These are phyloP conservation scores for Cirrhinus molitorella DNA, from an alignment of 2,797 vertebrate species.

Conservation along the genomic window DNA sequence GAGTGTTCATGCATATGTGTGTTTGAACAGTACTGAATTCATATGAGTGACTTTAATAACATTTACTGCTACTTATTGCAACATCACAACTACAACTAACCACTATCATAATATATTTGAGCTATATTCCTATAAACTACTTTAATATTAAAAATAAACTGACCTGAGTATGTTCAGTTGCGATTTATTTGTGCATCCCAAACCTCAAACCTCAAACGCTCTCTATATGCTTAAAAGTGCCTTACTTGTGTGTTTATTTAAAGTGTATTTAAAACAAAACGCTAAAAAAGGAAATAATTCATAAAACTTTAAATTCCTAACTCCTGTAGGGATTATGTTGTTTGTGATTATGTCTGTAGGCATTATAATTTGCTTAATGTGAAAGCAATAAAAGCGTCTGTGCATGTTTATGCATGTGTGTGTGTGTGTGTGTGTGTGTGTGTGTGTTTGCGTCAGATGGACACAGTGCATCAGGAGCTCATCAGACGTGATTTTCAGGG, in stretches of 20 bases:
- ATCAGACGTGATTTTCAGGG: constrained; percentile 42
- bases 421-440: background rate
- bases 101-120: background rate
- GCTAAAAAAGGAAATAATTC: background rate
- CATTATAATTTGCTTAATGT: no score
- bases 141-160: background rate
- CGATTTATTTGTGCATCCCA: background rate
- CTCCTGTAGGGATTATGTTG: no score
- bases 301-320: background rate
- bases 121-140: background rate
- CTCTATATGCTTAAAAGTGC: constrained; percentile 14
- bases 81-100: background rate
- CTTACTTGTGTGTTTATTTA: background rate
- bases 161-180: constrained; percentile 23
- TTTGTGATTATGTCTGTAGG: no score
- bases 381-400: no score
- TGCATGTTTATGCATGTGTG: no score
- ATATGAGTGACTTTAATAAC: background rate
- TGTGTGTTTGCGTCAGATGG: constrained; percentile 20
- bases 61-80: background rate
- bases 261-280: no score
- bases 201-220: background rate
- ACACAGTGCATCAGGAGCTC: constrained; percentile 28
- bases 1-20: background rate
- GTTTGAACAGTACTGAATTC: background rate